phyloP scores from a whole-genome alignment of 2,888 invertebrate species.

The Xestia ashworthii region DNA sequence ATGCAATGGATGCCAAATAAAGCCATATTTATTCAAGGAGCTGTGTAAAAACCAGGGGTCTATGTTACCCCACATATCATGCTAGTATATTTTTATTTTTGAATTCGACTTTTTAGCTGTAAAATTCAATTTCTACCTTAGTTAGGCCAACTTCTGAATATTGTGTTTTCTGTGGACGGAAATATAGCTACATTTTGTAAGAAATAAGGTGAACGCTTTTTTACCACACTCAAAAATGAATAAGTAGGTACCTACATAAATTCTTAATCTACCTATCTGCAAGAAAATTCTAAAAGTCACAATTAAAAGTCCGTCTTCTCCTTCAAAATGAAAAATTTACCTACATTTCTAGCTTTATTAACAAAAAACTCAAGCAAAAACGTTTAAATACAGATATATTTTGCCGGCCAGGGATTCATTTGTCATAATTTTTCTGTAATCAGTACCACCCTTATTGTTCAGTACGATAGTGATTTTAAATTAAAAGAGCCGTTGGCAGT shows the following conservation, averaged over 20 bases:
- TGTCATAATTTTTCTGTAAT: slow-evolving; percentile 76
- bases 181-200: not conserved
- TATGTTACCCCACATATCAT: no score
- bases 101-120: no score
- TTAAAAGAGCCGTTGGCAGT: slow-evolving; percentile 83
- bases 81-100: not conserved
- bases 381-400: slow-evolving; percentile 60
- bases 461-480: slow-evolving; percentile 83
- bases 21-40: not conserved
- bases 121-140: not conserved
- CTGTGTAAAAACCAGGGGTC: no score
- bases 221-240: not conserved
- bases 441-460: slow-evolving; percentile 73
- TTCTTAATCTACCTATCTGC: not conserved
- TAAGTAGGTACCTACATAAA: not conserved
- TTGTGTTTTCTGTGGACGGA: not conserved
- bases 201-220: not conserved
- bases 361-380: slow-evolving; percentile 5
- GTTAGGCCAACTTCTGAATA: not conserved
- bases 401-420: slow-evolving; percentile 62
- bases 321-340: not conserved
- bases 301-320: not conserved
- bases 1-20: not conserved
- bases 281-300: not conserved
- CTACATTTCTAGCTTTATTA: slow-evolving; percentile 4